phyloP scores from a whole-genome alignment of 2,888 invertebrate species.

The Drosophila meridiana region DNA sequence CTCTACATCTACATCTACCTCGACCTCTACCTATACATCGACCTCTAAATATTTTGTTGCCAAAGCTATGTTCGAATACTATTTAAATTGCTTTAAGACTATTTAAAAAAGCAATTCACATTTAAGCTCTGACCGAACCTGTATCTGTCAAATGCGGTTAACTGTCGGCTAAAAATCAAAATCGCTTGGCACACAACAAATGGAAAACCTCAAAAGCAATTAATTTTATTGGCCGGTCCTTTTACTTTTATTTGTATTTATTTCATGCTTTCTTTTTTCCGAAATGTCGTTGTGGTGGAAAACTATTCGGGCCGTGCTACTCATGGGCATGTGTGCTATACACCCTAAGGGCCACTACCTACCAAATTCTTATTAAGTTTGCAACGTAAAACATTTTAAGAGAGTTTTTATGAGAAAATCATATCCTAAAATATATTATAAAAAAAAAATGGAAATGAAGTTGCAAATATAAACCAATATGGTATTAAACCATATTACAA shows the following conservation, averaged over 20 bases:
- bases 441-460: not conserved
- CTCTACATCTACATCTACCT: too few species aligned
- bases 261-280: constrained; percentile 1
- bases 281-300: constrained; percentile 69
- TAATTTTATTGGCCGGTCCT: constrained; percentile 71
- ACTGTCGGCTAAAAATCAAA: constrained; percentile 51
- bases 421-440: not conserved
- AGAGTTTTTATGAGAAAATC: not conserved
- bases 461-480: too few species aligned
- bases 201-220: constrained; percentile 73
- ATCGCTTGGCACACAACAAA: constrained; percentile 32
- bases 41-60: too few species aligned
- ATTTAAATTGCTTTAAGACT: constrained; percentile 4
- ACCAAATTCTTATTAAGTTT: not conserved
- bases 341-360: constrained; percentile 13
- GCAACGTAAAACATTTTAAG: not conserved
- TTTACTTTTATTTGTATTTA: constrained; percentile 14
- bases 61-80: too few species aligned
- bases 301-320: constrained; percentile 51
- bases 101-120: constrained; percentile 31
- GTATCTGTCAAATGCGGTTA: constrained; percentile 48
- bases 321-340: not conserved
- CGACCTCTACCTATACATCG: too few species aligned
- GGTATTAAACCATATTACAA: too few species aligned
- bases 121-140: constrained; percentile 21